phyloP scores from a whole-genome alignment of 2,888 invertebrate genomes.

The Carterocephalus palaemon region DNA sequence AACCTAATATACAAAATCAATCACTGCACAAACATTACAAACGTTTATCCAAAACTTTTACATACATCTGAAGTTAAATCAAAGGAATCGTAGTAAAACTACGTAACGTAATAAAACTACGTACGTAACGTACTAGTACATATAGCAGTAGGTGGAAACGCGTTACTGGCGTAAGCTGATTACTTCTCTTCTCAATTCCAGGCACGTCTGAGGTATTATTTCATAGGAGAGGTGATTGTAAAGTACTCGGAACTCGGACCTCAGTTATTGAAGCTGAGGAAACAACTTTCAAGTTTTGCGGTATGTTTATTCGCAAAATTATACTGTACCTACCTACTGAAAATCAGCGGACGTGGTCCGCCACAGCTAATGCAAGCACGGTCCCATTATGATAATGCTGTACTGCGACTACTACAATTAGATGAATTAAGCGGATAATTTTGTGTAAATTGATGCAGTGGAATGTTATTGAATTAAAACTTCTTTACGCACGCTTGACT shows the following conservation, averaged over 20 bases:
- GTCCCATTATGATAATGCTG: too few species aligned
- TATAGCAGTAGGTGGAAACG: constrained; percentile 43
- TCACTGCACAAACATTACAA: too few species aligned
- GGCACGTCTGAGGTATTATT: constrained; percentile 62
- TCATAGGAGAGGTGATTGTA: constrained; percentile 64
- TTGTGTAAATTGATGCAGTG: too few species aligned
- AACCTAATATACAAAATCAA: too few species aligned
- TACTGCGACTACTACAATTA: too few species aligned
- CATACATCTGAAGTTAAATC: constrained; percentile 5
- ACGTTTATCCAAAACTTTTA: background rate
- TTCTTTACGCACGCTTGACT: too few species aligned
- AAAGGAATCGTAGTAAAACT: constrained; percentile 34
- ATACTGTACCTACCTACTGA: too few species aligned
- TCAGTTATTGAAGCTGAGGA: constrained; percentile 12
- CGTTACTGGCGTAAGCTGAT: constrained; percentile 36
- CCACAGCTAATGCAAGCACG: too few species aligned
- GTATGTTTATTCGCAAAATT: background rate
- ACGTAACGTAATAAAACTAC: constrained; percentile 42
- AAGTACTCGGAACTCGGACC: constrained; percentile 51
- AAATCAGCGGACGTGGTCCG: too few species aligned
- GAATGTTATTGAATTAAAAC: too few species aligned
- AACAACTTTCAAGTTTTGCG: background rate
- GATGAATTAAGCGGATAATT: too few species aligned
- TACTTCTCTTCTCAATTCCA: constrained; percentile 26
- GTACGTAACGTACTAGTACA: too few species aligned